Evolutionary conservation across 2,113 vertebrate genomes (phyloP), one percentile per base, ranked within the genome.

Genomic region (Donacobius atricapilla): DNA sequence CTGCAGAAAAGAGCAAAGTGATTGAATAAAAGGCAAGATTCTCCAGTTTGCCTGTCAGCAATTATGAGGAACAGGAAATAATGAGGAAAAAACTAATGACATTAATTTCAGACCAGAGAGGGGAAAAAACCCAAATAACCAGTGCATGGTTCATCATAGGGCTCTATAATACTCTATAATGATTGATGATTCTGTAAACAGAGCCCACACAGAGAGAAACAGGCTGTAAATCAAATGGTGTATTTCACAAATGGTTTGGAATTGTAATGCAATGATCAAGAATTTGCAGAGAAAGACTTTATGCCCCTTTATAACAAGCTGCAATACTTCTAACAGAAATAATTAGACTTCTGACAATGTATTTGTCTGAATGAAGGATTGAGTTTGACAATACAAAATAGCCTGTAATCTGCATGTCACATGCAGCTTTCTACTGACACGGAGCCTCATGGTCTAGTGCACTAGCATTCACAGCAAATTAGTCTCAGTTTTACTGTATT

Each of bases 301-400:
- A 56, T 92, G 48, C 31, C 60, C n/a, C 9, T 88, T 88, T 82
- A 78, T 81, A 94, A 88, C 44, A 83, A 93, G 85, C 71, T 78
- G 64, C 44, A 86, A 3, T 51, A 8, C 56, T 93, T 92, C 79
- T 93, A 94, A 90, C 84, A 84, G 79, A 77, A 96, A 54, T 95
- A 91, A 92, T 90, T 93, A 94, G 68, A 27, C 25, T 94, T 96
- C 88, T 92, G 86, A 92, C 79, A 88, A 66, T 82, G 48, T 71
- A 81, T 71, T 89, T 31, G 68, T 91, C 87, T 84, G 73, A 93
- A 68, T 75, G 92, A 93, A 94, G 71, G 56, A 93, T 91, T 83
- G 79, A 94, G 53, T 88, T 92, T 94, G 90, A 96, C 90, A 88
- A 63, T 92, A 92, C 94, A 90, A 96, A 96, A 77, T 94, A 86